Evolutionary conservation across 2,888 invertebrate species (phyloP), one percentile per base, ranked within the genome.

Genomic region (Synanthedon tipuliformis): DNA sequence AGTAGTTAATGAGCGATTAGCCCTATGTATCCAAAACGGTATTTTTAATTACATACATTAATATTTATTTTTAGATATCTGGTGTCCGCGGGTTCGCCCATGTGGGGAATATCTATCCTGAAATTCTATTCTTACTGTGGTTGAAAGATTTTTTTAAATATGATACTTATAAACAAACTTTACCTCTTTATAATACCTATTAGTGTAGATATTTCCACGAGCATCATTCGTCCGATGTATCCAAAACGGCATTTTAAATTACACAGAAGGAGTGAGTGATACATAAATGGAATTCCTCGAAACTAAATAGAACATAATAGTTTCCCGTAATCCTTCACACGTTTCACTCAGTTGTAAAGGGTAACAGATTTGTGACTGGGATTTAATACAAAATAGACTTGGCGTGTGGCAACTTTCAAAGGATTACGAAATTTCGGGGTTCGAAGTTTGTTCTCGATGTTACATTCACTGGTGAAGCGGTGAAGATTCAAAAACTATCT

Each of bases 271-370:
- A 48, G 52, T 50, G 54, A 48, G 52, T 50, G 54, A n/a, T 16
- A 49, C 49, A 53, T 50, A 50, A 53, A 53, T 18, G 53, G 54
- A 52, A 53, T 54, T 57, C 52, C 52, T 48, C 53, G 51, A 56
- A 56, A 51, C 53, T 50, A 53, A 53, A 56, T 56, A 52, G 63
- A 71, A 71, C 67, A 65, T 73, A 68, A 74, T 73, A 73, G 77
- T 73, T 69, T 71, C 69, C 61, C 59, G 66, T 80, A 80, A 81
- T 80, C 79, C 78, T 73, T 74, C 71, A 72, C 68, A 68, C 64
- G 66, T 71, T 34, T 34, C 34, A 45, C 49, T 13, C 66, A 66
- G 66, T 75, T 70, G 73, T 69, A 66, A 68, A 69, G 65, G 70
- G 61, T 34, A 64, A 68, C 63, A 68, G 71, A 77, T 76, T 73